Evolutionary conservation across 2,113 vertebrate genomes (phyloP).

Genomic region (Lontra canadensis): DNA sequence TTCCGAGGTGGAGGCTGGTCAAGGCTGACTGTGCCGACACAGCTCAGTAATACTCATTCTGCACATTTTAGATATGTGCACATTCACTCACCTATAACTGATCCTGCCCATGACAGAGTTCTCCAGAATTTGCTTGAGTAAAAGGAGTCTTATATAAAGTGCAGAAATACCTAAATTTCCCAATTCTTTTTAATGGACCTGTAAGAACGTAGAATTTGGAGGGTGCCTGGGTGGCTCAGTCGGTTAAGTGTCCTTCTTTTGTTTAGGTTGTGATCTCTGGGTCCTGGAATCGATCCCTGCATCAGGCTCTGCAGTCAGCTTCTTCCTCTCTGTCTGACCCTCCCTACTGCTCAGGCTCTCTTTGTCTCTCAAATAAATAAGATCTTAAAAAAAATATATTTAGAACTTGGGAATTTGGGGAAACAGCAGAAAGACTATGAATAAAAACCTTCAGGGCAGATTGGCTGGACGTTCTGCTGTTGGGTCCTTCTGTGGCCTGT

Average conservation of each 20-base stretch:
- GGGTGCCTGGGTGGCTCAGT: neutral
- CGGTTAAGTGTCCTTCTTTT: neutral
- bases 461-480: neutral
- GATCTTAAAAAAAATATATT: neutral
- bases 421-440: neutral
- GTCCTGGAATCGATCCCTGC: neutral
- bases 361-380: neutral
- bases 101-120: neutral
- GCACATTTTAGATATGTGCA: neutral
- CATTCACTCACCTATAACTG: neutral
- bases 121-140: conserved; percentile 24
- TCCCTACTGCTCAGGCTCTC: neutral
- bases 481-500: fast-evolving
- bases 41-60: neutral
- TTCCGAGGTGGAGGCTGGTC: conserved; percentile 41
- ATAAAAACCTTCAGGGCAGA: neutral
- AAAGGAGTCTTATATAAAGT: neutral
- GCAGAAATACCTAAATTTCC: neutral
- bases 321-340: neutral
- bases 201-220: neutral
- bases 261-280: neutral
- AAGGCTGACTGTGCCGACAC: neutral
- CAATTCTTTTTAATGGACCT: neutral
- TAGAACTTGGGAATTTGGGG: neutral
- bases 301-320: neutral